A percentile compares a stretch with the other conserved stretches of the same genome.
Evolutionary conservation across 2,797 vertebrate species (phyloP).

Genomic region (Melanotaenia boesemani): DNA sequence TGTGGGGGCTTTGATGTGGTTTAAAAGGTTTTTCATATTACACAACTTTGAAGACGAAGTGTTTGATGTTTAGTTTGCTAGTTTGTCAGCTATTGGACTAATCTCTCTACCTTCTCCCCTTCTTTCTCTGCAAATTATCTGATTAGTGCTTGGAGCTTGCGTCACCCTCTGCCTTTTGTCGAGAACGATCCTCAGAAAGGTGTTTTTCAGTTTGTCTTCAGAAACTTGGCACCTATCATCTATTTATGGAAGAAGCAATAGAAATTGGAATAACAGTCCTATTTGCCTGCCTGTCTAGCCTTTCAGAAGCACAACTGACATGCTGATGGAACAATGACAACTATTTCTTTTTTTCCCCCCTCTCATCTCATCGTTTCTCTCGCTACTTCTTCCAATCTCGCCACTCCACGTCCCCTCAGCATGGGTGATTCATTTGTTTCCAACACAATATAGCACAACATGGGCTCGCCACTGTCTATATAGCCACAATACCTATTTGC

Average conservation of each 20-base stretch:
- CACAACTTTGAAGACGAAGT: constrained; percentile 80
- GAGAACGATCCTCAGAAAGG: constrained; percentile 53
- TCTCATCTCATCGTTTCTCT: constrained; percentile 68
- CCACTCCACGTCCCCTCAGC: constrained; percentile 73
- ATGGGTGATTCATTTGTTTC: constrained; percentile 84
- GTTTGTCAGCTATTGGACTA: constrained; percentile 80
- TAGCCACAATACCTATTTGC: constrained; percentile 79
- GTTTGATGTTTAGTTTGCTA: constrained; percentile 79
- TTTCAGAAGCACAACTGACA: constrained; percentile 73
- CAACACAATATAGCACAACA: constrained; percentile 77
- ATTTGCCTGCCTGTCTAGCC: constrained; percentile 77
- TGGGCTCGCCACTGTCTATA: constrained; percentile 71
- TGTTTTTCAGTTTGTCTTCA: constrained; percentile 70
- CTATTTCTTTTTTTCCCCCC: constrained; percentile 53
- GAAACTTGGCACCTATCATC: constrained; percentile 74
- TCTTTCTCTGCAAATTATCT: constrained; percentile 64
- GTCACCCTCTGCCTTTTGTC: constrained; percentile 68
- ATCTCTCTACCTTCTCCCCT: constrained; percentile 63
- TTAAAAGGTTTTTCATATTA: constrained; percentile 80
- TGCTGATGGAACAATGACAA: constrained; percentile 80
- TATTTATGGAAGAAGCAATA: constrained; percentile 74
- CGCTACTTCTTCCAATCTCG: constrained; percentile 75
- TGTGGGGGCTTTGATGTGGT: constrained; percentile 76
- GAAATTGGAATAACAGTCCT: constrained; percentile 72
- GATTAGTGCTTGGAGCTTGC: constrained; percentile 65